Percentiles rank a stretch among this genome's conserved stretches.
Evolutionary conservation across 2,888 invertebrate species (phyloP).

Genomic region (Platypus cylindrus): DNA sequence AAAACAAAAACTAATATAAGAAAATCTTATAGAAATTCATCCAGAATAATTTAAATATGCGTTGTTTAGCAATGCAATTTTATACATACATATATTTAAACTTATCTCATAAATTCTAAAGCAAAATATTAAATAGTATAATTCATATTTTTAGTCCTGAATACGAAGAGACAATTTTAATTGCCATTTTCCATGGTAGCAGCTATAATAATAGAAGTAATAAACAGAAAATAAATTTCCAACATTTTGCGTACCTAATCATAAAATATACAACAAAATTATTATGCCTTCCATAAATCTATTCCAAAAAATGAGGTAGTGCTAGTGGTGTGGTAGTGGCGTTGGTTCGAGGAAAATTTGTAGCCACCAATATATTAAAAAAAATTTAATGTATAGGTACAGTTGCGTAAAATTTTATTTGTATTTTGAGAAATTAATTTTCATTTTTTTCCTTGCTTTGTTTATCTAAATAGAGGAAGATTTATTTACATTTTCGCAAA

Average conservation of each 20-base stretch:
- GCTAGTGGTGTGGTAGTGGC: too few species aligned
- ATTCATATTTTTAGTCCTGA: slow-evolving; percentile 5
- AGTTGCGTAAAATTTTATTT: too few species aligned
- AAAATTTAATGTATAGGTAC: slow-evolving; percentile 26
- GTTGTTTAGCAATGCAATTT: too few species aligned
- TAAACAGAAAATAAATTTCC: slow-evolving; percentile 19
- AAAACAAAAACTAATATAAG: too few species aligned
- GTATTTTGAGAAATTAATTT: slow-evolving; percentile 38
- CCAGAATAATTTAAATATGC: too few species aligned
- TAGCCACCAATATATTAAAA: slow-evolving; percentile 35
- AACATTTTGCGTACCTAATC: slow-evolving; percentile 28
- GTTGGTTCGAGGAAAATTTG: slow-evolving; percentile 34
- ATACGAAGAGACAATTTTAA: slow-evolving; percentile 12
- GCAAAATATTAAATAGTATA: slow-evolving; percentile 11
- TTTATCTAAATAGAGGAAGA: too few species aligned
- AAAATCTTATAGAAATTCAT: too few species aligned
- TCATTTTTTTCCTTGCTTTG: slow-evolving; percentile 17
- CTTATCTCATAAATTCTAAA: slow-evolving; percentile 9
- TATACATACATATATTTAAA: too few species aligned
- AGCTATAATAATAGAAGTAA: slow-evolving; percentile 15
- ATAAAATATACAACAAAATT: slow-evolving; percentile 34
- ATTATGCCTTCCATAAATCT: slow-evolving; percentile 32
- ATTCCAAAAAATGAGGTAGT: too few species aligned
- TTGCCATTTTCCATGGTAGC: slow-evolving; percentile 8
- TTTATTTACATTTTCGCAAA: too few species aligned